phyloP scores from a whole-genome alignment of 2,888 invertebrate genomes.

The Agonopterix heracliana region DNA sequence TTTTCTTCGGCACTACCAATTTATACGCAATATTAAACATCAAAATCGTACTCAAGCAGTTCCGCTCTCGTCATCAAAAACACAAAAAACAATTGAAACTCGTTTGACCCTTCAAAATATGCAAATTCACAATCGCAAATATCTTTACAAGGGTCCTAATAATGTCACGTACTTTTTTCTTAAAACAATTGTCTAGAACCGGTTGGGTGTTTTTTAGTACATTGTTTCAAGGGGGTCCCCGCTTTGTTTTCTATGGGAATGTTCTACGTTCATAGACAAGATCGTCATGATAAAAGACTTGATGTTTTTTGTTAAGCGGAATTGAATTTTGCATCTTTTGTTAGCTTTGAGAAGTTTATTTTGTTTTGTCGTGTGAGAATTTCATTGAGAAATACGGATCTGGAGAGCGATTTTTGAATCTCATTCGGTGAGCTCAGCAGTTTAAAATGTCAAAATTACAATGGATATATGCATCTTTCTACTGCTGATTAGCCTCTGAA shows the following conservation, averaged over 20 bases:
- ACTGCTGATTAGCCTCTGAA: too few relatives aligned
- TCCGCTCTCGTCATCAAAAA: constrained; percentile 25
- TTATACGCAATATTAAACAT: too few relatives aligned
- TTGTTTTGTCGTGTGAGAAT: too few relatives aligned
- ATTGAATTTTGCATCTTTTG: constrained; percentile 13
- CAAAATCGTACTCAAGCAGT: constrained; percentile 16
- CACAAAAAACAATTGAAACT: constrained; percentile 23
- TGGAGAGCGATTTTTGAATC: too few relatives aligned
- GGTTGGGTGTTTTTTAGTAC: constrained; percentile 13
- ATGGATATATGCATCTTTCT: too few relatives aligned
- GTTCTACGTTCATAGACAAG: constrained; percentile 25
- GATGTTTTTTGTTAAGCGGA: constrained; percentile 16
- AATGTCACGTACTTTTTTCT: constrained; percentile 22
- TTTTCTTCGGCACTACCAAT: too few relatives aligned
- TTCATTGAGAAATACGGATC: too few relatives aligned
- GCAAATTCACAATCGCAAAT: constrained; percentile 31
- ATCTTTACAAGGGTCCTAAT: constrained; percentile 43
- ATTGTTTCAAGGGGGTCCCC: constrained; percentile 14
- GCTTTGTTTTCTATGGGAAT: constrained; percentile 43
- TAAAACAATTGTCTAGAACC: constrained; percentile 15
- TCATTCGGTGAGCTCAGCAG: too few relatives aligned
- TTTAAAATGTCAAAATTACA: too few relatives aligned
- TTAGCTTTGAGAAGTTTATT: constrained; percentile 18
- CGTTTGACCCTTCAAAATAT: constrained; percentile 44
- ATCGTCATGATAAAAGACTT: constrained; percentile 31